Base-by-base conservation (phyloP, 2,888 invertebrate genomes). In the Idaea dimidiata region DNA sequence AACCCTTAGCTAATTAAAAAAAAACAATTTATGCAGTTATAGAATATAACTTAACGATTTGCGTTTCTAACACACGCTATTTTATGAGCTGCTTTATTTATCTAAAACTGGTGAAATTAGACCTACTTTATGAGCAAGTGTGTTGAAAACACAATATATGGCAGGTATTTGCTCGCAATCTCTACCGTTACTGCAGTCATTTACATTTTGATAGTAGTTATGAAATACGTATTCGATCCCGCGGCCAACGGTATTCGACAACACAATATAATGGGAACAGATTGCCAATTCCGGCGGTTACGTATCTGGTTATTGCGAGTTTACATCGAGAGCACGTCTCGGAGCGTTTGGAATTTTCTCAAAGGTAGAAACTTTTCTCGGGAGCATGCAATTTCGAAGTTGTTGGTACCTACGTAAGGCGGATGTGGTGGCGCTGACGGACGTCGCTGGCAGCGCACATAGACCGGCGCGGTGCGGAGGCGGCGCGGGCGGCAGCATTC, bases 291-390 rank as follows among this genome's bases (percentile, higher is more conserved):
- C 79, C 77, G 74, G 75, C 76, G 78, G 80, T 80, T 81, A 79
- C 82, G 81, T 82, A 83, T 84, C 77, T 83, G 80, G 80, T 82
- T 83, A 82, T 83, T 82, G 80, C 77, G 74, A 83, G 83, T 85
- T 86, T 83, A 86, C 81, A 83, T 82, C 80, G 81, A 79, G 76
- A 80, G 81, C 82, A 83, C 81, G 81, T 83, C 79, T 80, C 75
- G 18, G 56, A 83, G 74, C 84, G 82, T 80, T 86, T 75, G 84
- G 83, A 86, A 86, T 87, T 85, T 83, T 86, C 85, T 83, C 86
- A 85, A 86, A 87, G 86, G 86, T 87, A 74, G 80, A 87, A 88
- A 84, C 87, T 89, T 89, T 86, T 81, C 84, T 80, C 76, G 81
- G 80, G 60, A 81, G 79, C 82, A 83, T 86, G 87, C 87, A 88